Evolutionary conservation across 1,140 invertebrate species (phyloP).

Genomic region (Maconellicoccus hirsutus): DNA sequence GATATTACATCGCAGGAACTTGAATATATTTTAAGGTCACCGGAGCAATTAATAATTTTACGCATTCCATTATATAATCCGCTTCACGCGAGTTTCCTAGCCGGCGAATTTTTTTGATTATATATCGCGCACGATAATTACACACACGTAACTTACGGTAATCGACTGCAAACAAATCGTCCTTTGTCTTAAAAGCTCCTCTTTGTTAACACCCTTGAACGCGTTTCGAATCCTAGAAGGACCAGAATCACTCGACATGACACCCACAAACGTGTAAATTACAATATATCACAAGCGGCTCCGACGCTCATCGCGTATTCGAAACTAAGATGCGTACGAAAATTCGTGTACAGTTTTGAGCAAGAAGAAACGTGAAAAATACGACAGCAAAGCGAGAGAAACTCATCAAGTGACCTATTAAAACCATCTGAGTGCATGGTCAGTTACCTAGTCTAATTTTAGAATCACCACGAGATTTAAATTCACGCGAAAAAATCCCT

Average conservation of each 20-base stretch:
- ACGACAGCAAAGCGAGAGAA: neutral
- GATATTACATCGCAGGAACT: no score
- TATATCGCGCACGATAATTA: neutral
- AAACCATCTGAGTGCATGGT: neutral
- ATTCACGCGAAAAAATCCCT: neutral
- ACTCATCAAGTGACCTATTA: conserved; percentile 10
- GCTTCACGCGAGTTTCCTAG: no score
- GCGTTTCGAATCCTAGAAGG: neutral
- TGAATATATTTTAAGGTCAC: no score
- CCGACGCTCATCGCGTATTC: no score
- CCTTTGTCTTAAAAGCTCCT: neutral
- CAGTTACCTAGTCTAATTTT: conserved; percentile 12
- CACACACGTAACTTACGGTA: neutral
- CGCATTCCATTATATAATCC: no score
- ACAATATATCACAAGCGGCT: no score
- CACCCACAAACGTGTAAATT: no score
- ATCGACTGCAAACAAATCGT: neutral
- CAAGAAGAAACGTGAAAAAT: conserved; percentile 13
- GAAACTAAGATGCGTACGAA: no score
- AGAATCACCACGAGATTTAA: neutral
- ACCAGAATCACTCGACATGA: neutral
- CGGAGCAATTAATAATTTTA: no score
- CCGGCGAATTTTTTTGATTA: no score
- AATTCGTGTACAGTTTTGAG: neutral
- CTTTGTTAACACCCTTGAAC: neutral